phyloP scores from a whole-genome alignment of 2,797 vertebrate species.

The Xenentodon cancila region DNA sequence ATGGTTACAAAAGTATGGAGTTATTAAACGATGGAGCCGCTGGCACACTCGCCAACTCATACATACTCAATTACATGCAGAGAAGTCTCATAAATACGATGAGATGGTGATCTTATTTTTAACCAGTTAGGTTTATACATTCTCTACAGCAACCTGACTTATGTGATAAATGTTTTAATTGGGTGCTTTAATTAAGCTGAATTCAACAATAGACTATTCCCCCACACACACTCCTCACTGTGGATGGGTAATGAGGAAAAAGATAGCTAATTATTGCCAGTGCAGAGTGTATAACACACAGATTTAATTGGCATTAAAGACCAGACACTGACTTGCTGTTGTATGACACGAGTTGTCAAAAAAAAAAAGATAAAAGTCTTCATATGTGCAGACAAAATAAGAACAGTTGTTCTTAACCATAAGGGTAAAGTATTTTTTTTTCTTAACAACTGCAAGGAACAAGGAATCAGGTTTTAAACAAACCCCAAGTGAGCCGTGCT shows the following conservation, averaged over 20 bases:
- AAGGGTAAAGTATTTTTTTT: background rate
- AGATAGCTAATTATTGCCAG: constrained; percentile 62
- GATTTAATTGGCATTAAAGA: constrained; percentile 47
- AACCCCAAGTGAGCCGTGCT: no score
- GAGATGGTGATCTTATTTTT: constrained; percentile 62
- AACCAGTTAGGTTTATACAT: constrained; percentile 55
- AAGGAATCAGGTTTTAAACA: background rate
- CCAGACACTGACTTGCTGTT: constrained; percentile 24
- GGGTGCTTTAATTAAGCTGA: constrained; percentile 73
- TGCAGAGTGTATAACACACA: constrained; percentile 44
- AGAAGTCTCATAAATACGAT: constrained; percentile 56
- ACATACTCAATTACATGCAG: constrained; percentile 19
- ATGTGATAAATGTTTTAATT: constrained; percentile 78
- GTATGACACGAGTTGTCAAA: constrained; percentile 16
- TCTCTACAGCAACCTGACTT: constrained; percentile 65
- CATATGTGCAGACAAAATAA: constrained; percentile 2
- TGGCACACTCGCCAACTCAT: constrained; percentile 24
- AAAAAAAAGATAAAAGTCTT: constrained; percentile 16
- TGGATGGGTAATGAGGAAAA: constrained; percentile 67
- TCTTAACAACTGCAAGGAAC: background rate
- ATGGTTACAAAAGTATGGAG: constrained; percentile 32
- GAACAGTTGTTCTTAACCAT: background rate
- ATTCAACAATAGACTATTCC: constrained; percentile 68
- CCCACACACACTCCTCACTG: constrained; percentile 46
- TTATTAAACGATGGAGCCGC: constrained; percentile 43